These are phyloP conservation scores for Agrotis segetum DNA, from an alignment of 2,888 invertebrate species.

Conservation along the genomic window DNA sequence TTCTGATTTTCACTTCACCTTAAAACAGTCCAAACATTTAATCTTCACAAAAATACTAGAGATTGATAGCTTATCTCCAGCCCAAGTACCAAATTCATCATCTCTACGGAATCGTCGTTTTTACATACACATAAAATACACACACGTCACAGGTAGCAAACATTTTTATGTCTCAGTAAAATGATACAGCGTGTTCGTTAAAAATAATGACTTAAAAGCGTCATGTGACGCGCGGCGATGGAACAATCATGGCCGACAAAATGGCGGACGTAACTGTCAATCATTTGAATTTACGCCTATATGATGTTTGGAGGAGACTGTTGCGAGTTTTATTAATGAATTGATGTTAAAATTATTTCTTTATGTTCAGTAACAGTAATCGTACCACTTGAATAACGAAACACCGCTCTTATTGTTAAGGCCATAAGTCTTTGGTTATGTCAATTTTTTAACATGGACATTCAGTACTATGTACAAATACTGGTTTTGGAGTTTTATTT, in stretches of 20 bases:
- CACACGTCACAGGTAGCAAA: constrained; percentile 28
- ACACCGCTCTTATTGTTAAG: background rate
- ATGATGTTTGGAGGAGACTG: constrained; percentile 10
- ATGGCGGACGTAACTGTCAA: constrained; percentile 51
- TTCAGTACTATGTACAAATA: background rate
- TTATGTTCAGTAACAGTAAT: background rate
- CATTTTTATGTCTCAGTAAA: constrained; percentile 54
- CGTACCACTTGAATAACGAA: background rate
- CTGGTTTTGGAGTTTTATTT: too few species aligned
- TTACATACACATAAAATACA: constrained; percentile 16
- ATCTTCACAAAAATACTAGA: constrained; percentile 2
- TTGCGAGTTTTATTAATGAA: constrained; percentile 1
- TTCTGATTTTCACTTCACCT: too few species aligned
- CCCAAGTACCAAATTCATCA: constrained; percentile 2
- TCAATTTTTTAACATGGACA: too few species aligned
- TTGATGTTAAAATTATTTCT: background rate
- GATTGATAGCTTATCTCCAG: constrained; percentile 4
- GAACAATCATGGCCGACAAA: constrained; percentile 53
- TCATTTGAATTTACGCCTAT: constrained; percentile 47
- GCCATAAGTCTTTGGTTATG: background rate
- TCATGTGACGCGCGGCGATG: constrained; percentile 53
- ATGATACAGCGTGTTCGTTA: constrained; percentile 64
- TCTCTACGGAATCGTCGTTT: constrained; percentile 1
- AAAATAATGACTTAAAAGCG: constrained; percentile 67
- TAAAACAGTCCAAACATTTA: background rate